Percentiles rank a stretch among this genome's conserved stretches.
phyloP scores from a whole-genome alignment of 2,113 vertebrate genomes.

The Phyllostomus hastatus region DNA sequence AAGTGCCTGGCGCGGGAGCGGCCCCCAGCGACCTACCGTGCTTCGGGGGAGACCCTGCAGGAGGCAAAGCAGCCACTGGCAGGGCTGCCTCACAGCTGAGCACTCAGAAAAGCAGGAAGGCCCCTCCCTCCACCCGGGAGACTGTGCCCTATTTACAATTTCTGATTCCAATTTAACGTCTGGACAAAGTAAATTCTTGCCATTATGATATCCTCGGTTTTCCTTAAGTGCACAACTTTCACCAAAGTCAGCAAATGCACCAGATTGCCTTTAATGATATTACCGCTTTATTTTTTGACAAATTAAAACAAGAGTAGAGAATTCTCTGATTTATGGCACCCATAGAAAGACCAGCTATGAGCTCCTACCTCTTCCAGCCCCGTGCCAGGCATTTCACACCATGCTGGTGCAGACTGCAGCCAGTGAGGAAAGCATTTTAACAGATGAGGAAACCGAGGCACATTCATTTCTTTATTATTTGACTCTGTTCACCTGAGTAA shows the following conservation, averaged over 20 bases:
- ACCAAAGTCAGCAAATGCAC: not conserved
- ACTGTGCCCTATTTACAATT: not conserved
- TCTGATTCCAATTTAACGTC: not conserved
- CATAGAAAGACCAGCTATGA: not conserved
- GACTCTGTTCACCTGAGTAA: not conserved
- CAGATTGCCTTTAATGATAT: not conserved
- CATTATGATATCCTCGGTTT: not conserved
- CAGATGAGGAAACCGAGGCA: not conserved
- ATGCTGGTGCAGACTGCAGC: not conserved
- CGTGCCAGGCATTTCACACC: not conserved
- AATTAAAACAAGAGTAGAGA: not conserved
- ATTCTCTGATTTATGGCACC: not conserved
- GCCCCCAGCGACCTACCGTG: not conserved
- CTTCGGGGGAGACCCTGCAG: not conserved
- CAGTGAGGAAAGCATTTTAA: not conserved
- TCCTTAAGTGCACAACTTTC: not conserved
- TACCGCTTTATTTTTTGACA: not conserved
- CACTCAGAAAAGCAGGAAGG: not conserved
- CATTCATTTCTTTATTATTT: not conserved
- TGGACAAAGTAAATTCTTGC: not conserved
- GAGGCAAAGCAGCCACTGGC: not conserved
- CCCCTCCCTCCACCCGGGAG: not conserved
- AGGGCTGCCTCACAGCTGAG: accelerated
- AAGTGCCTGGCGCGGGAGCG: not conserved
- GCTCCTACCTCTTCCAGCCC: not conserved